Evolutionary conservation across 2,113 vertebrate genomes (phyloP), one percentile per base, ranked within the genome.

Genomic region (Phylloscopus trochilus): DNA sequence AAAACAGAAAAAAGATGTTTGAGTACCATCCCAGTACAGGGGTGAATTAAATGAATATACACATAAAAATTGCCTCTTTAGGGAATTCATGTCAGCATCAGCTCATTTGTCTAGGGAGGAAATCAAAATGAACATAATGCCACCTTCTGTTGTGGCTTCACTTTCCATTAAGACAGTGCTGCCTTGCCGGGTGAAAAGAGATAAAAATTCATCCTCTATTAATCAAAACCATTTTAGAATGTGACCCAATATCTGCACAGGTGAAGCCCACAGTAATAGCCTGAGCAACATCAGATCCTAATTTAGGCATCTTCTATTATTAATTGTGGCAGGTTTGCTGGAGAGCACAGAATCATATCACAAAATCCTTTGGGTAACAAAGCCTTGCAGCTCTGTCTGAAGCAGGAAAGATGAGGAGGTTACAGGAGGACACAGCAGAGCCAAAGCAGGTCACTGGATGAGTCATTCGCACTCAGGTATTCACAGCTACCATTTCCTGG

Each of bases 401-500:
- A 60, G 86, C 53, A 72, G 80, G 66, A 13, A 82, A 73, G 58
- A 83, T 35, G 83, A 47, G 64, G 46, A 93, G 95, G 95, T 95
- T 92, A 94, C 53, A 66, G 73, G 92, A 96, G 94, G 93, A 95
- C 92, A 78, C 33, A 19, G 85, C 0, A 3, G 89, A 96, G 94
- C 90, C 89, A 94, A 93, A 90, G 83, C 90, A 96, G 95, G 95
- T 92, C 88, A 52, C 37, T 60, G 88, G 44, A 95, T 95, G 95
- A 96, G 69, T 97, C 95, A 96, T 88, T 78, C 15, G 0, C 86
- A 56, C 85, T 86, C 92, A 94, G 96, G 96, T 96, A 96, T 92
- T 93, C 37, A 3, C 95, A 93, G 90, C 73, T 93, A 94, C 92
- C 83, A 53, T 93, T 95, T 96, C 95, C 94, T 96, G 85, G 90